phyloP scores from a whole-genome alignment of 2,113 vertebrate genomes.

The Nothoprocta pentlandii region DNA sequence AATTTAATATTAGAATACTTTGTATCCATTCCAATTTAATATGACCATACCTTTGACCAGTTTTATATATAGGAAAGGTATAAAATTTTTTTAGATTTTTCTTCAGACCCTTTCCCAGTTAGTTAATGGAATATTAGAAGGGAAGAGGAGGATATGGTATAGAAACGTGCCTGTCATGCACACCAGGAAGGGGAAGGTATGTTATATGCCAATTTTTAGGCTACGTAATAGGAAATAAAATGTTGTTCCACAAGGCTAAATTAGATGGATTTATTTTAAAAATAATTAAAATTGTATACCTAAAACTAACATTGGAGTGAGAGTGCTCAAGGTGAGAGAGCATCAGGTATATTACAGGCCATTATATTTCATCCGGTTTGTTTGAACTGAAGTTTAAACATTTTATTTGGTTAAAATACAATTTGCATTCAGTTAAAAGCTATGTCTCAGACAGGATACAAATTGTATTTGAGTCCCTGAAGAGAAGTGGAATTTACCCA shows the following conservation, averaged over 20 bases:
- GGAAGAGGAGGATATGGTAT: neutral
- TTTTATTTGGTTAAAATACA: neutral
- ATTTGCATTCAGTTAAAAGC: neutral
- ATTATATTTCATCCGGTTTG: neutral
- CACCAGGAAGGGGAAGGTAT: neutral
- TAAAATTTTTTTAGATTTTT: neutral
- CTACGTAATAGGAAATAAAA: neutral
- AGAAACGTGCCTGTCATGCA: neutral
- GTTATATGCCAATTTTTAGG: neutral
- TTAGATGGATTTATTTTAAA: neutral
- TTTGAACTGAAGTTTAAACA: neutral
- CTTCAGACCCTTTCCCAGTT: neutral
- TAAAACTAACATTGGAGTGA: neutral
- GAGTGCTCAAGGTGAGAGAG: neutral
- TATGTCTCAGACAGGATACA: neutral
- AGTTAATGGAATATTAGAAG: neutral
- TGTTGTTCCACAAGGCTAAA: neutral
- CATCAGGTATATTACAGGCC: accelerated
- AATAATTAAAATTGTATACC: neutral
- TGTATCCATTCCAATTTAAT: conserved; percentile 42
- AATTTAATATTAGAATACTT: conserved; percentile 52
- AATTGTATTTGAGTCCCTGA: neutral
- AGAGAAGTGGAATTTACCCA: neutral
- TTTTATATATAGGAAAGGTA: neutral
- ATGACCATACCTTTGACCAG: neutral